These are phyloP conservation scores for Scaptomyza reducta DNA, from an alignment of 2,888 invertebrate species.

Conservation along the genomic window DNA sequence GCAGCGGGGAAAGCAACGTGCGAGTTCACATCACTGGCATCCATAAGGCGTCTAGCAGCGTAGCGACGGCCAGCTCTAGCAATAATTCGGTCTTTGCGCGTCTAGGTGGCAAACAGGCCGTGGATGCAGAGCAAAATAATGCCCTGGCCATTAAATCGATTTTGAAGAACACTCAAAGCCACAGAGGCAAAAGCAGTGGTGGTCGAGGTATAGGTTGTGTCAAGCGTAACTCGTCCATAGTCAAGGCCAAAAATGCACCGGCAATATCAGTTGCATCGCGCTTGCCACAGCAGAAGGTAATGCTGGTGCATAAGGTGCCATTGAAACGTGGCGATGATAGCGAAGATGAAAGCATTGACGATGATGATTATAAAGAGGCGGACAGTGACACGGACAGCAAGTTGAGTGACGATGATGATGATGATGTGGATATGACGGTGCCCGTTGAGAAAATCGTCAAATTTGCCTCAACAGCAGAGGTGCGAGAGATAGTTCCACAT, in stretches of 20 bases:
- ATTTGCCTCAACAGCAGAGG: constrained; percentile 84
- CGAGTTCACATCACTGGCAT: constrained; percentile 71
- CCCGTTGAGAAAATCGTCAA: constrained; percentile 82
- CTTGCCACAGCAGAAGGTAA: constrained; percentile 80
- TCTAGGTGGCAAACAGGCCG: constrained; percentile 78
- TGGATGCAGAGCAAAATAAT: constrained; percentile 33
- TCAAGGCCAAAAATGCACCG: constrained; percentile 69
- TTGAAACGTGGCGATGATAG: constrained; percentile 80
- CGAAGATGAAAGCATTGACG: constrained; percentile 66
- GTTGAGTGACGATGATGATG: constrained; percentile 8
- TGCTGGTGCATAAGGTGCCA: constrained; percentile 83
- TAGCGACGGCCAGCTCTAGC: constrained; percentile 41
- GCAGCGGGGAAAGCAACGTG: constrained; percentile 61
- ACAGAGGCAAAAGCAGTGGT: constrained; percentile 2
- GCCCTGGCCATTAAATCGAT: constrained; percentile 79
- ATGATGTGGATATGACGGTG: constrained; percentile 46
- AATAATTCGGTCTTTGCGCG: constrained; percentile 83
- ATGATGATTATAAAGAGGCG: constrained; percentile 49
- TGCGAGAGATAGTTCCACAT: constrained; percentile 83
- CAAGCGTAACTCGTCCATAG: constrained; percentile 56
- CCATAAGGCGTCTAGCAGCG: constrained; percentile 21
- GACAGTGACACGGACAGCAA: constrained; percentile 61
- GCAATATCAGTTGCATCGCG: constrained; percentile 41
- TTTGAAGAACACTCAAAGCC: constrained; percentile 70
- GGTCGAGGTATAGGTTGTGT: constrained; percentile 13